Percentiles rank a stretch among this genome's conserved stretches.
Conservation (phyloP, 2,888 invertebrate species). For the Erebia aethiops region DNA sequence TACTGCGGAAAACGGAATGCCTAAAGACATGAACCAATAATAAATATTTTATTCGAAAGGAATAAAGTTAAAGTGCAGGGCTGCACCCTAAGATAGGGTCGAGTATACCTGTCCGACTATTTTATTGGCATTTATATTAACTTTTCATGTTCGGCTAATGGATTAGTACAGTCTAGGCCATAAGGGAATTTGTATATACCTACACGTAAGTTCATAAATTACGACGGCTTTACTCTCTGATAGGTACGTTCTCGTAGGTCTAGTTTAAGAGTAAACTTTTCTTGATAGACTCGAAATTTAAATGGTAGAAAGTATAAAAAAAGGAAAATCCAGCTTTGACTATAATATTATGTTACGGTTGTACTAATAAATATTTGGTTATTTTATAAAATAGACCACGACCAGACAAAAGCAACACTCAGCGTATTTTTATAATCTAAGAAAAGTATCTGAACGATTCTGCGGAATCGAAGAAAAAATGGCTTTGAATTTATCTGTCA, state of each 20-base stretch:
- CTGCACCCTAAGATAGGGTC: conserved; percentile 57
- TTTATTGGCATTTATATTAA: conserved; percentile 73
- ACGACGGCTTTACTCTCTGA: conserved; percentile 1
- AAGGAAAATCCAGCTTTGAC: too few relatives aligned
- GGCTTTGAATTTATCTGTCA: too few relatives aligned
- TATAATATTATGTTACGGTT: too few relatives aligned
- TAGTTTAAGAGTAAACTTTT: neutral
- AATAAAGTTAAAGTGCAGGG: conserved; percentile 43
- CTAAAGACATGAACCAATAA: conserved; percentile 21
- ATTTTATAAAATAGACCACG: too few relatives aligned
- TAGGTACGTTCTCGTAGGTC: neutral
- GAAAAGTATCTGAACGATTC: too few relatives aligned
- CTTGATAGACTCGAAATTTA: neutral
- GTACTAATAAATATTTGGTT: too few relatives aligned
- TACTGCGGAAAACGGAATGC: neutral
- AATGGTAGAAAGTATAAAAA: neutral
- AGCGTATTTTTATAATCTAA: too few relatives aligned
- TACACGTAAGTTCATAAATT: conserved; percentile 32
- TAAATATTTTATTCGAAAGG: conserved; percentile 36
- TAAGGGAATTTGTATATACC: conserved; percentile 50
- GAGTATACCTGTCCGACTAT: conserved; percentile 60
- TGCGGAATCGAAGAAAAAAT: too few relatives aligned
- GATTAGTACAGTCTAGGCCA: conserved; percentile 66
- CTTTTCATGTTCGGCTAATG: conserved; percentile 77
- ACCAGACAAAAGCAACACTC: too few relatives aligned